phyloP scores from a whole-genome alignment of 2,113 vertebrate genomes.

The Etheostoma cragini region DNA sequence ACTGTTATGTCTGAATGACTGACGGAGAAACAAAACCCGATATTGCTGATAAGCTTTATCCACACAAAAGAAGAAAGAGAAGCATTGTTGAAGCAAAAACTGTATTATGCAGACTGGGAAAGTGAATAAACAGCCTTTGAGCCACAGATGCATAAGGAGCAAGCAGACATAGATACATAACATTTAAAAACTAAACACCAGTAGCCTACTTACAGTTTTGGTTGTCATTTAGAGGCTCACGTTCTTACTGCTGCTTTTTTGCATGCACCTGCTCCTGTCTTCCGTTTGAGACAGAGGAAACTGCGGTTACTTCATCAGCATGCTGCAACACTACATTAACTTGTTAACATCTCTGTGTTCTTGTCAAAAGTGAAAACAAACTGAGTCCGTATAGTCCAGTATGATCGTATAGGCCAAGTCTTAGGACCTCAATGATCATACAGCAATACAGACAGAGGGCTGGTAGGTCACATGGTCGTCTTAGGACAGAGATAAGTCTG shows the following conservation, averaged over 20 bases:
- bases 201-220: constrained; percentile 59
- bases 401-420: background rate
- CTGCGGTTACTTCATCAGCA: constrained; percentile 52
- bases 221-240: background rate
- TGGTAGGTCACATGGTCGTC: constrained; percentile 18
- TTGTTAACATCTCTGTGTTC: background rate
- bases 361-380: background rate
- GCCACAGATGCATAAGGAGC: background rate
- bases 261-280: constrained; percentile 54
- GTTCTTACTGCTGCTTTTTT: constrained; percentile 22
- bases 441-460: constrained; percentile 3
- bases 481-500: constrained; percentile 56
- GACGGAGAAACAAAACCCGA: constrained; percentile 5
- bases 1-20: constrained; percentile 13
- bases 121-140: constrained; percentile 10
- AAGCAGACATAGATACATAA: background rate
- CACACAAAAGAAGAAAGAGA: background rate
- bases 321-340: constrained; percentile 3
- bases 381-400: background rate
- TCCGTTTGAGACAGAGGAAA: constrained; percentile 62
- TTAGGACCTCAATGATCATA: constrained; percentile 12
- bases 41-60: background rate
- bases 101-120: constrained; percentile 2
- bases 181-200: background rate
- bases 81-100: constrained; percentile 14